Evolutionary conservation across 2,797 vertebrate species (phyloP).

Genomic region (Ibycter americanus): DNA sequence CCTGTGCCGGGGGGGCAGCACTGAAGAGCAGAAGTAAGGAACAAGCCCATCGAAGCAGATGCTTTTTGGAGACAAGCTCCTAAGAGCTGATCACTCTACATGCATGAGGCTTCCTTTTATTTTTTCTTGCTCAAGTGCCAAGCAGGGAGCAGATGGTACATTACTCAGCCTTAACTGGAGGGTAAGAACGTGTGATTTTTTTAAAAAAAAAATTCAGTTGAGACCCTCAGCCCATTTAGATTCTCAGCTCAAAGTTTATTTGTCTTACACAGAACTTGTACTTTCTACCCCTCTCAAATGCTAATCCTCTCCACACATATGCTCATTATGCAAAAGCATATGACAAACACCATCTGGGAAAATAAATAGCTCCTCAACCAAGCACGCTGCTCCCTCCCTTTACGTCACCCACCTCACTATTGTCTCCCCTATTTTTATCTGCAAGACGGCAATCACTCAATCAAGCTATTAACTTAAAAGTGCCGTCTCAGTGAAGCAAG

Average conservation of each 20-base stretch:
- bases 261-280: conserved; percentile 54
- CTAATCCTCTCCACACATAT: conserved; percentile 66
- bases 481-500: background rate
- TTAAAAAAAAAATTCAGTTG: background rate
- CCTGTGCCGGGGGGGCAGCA: no score
- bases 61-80: background rate
- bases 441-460: conserved; percentile 44
- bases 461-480: conserved; percentile 29
- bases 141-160: conserved; percentile 61
- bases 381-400: conserved; percentile 11
- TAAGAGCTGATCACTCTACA: background rate
- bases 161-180: conserved; percentile 69
- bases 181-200: conserved; percentile 60
- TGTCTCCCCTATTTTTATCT: conserved; percentile 61
- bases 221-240: conserved; percentile 56
- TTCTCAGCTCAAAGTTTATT: conserved; percentile 53
- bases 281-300: conserved; percentile 62
- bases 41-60: background rate
- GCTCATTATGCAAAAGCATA: conserved; percentile 71
- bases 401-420: conserved; percentile 55
- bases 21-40: background rate
- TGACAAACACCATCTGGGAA: conserved; percentile 72
- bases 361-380: conserved; percentile 62
- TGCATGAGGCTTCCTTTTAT: background rate
- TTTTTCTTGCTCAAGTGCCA: conserved; percentile 33